Conservation (phyloP, 2,888 invertebrate genomes). For the Omphaloscelis lunosa region DNA sequence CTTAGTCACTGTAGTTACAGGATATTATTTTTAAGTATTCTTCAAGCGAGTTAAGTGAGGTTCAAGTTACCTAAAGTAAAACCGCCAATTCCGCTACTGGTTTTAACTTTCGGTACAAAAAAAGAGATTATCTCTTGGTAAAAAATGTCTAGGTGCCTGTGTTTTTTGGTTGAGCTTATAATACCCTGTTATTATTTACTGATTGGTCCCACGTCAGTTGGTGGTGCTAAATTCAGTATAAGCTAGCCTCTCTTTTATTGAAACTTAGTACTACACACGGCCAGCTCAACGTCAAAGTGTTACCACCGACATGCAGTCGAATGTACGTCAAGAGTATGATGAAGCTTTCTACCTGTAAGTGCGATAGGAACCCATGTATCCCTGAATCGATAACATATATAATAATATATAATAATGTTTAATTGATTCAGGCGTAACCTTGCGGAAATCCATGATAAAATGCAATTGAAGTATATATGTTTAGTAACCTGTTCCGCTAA, state of each 20-base stretch:
- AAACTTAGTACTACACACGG: background rate
- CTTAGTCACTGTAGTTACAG: background rate
- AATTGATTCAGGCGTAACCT: too few species aligned
- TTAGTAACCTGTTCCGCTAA: too few species aligned
- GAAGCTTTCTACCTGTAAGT: background rate
- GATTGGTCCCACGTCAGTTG: too few species aligned
- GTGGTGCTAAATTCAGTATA: background rate
- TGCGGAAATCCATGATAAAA: too few species aligned
- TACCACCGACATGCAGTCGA: too few species aligned
- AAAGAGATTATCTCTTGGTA: constrained; percentile 33
- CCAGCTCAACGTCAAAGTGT: background rate
- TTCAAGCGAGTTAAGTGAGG: constrained; percentile 28
- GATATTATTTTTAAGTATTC: constrained; percentile 14
- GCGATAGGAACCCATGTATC: background rate
- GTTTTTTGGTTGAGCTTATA: constrained; percentile 24
- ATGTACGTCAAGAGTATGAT: background rate
- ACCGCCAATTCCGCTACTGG: constrained; percentile 46
- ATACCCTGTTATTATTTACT: constrained; percentile 11
- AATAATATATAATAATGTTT: too few species aligned
- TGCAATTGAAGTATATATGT: too few species aligned
- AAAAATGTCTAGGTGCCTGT: constrained; percentile 42
- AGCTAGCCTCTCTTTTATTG: background rate
- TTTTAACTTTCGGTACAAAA: constrained; percentile 51
- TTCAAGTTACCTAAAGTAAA: constrained; percentile 54
- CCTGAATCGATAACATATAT: too few species aligned